Evolutionary conservation across 64 coral and sea anemone species (phyloP), one percentile per base, ranked within the genome.

Genomic region (Montipora efflorescens): DNA sequence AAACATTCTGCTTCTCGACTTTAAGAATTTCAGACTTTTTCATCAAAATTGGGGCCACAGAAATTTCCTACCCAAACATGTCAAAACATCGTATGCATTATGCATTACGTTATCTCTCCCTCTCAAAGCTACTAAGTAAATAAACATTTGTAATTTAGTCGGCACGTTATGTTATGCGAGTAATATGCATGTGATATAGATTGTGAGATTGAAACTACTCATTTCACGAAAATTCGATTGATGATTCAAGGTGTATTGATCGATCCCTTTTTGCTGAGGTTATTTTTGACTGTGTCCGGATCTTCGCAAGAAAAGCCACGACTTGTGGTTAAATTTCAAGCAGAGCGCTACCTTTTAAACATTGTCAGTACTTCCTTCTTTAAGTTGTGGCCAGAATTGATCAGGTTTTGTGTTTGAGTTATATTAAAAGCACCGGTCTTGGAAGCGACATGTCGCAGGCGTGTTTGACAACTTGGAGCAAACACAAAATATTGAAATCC

Each of bases 31-130:
- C 16, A 5, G 23, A n/a, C 7, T 48, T 48, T 59, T 72, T n/a
- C 7, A 16, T 18, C 10, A 59, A 44, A 86, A 86, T 86, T 49
- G 12, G 82, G 16, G 19, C 46, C 9, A 67, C 64, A 86, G 64
- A 86, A 86, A n/a, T 86, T 86, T 86, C 45, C 6, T 8, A 71
- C 64, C 45, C 66, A 86, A 86, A 72, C 47, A 86, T 86, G 36
- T 36, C 36, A 36, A 36, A 36, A 36, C 36, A 36, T 66, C 82
- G 50, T 72, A 71, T 14, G 61, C 61, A 86, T 86, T 49, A 84
- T 84, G 44, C 81, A 86, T 86, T 49, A 86, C 15, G 64, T 86
- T 86, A 86, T 86, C 82, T 86, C 47, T 86, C 18, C 1, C 28
- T 86, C 19, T 13, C 12, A 80, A 84, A 82, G 80, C 80, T 43